phyloP scores from a whole-genome alignment of 2,113 vertebrate genomes.

The Callionymus lyra region DNA sequence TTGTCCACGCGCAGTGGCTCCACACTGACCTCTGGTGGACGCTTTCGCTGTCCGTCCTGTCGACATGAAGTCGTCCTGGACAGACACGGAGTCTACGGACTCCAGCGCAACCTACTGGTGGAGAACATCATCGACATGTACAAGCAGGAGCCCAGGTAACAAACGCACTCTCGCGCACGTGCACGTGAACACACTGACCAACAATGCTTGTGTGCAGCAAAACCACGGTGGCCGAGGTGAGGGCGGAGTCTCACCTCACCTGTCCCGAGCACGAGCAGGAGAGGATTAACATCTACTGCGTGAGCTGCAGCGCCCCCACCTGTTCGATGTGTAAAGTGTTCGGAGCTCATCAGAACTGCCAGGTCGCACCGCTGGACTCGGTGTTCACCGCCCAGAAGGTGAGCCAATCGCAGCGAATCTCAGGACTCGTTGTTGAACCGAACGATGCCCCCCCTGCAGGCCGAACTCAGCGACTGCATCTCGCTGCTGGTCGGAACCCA shows the following conservation, averaged over 20 bases:
- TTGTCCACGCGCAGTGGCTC: conserved; percentile 79
- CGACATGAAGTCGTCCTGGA: conserved; percentile 91
- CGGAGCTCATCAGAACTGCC: conserved; percentile 83
- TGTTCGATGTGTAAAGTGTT: conserved; percentile 95
- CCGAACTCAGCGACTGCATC: conserved; percentile 84
- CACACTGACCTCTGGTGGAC: conserved; percentile 77
- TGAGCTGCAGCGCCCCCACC: conserved; percentile 82
- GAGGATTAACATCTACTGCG: conserved; percentile 94
- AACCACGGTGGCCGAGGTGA: conserved; percentile 68
- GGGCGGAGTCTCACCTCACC: conserved; percentile 67
- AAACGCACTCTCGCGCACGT: background rate
- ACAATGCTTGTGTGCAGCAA: conserved; percentile 12
- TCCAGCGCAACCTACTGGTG: conserved; percentile 93
- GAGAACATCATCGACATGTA: conserved; percentile 98
- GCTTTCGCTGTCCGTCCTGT: conserved; percentile 92
- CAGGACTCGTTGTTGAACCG: background rate
- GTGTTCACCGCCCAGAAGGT: conserved; percentile 86
- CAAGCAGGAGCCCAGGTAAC: conserved; percentile 87
- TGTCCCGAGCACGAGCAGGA: conserved; percentile 85
- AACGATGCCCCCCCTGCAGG: conserved; percentile 28
- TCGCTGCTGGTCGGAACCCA: conserved; percentile 86
- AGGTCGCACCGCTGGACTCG: conserved; percentile 81
- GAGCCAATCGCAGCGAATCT: no score
- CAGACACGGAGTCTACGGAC: conserved; percentile 87
- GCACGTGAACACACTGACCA: no score